Conservation (phyloP, 2,888 invertebrate genomes). For the Polydrusus cervinus region DNA sequence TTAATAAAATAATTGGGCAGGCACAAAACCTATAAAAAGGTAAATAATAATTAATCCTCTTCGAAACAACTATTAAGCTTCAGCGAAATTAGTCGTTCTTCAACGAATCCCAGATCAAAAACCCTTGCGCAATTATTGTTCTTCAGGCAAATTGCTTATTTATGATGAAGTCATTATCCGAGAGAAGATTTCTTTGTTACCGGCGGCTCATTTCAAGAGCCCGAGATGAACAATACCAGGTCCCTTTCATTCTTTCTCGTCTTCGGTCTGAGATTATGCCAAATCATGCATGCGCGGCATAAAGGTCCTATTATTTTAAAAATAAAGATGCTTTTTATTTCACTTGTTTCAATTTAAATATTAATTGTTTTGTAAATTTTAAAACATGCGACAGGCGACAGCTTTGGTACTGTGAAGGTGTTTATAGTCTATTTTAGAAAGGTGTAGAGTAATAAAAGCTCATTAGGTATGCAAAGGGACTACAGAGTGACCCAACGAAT, state of each 20-base stretch:
- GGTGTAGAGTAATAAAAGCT: too few species aligned
- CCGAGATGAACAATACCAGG: slow-evolving; percentile 36
- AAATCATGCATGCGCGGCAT: slow-evolving; percentile 39
- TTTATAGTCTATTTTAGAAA: too few species aligned
- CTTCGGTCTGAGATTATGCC: slow-evolving; percentile 26
- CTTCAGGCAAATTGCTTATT: slow-evolving; percentile 49
- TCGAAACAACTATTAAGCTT: slow-evolving; percentile 3
- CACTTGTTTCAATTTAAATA: background rate
- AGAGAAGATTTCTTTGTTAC: slow-evolving; percentile 51
- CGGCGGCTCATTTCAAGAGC: slow-evolving; percentile 39
- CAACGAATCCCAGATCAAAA: slow-evolving; percentile 40
- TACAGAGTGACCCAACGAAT: too few species aligned
- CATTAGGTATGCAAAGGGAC: too few species aligned
- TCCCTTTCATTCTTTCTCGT: slow-evolving; percentile 20
- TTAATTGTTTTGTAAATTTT: background rate
- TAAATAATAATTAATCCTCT: background rate
- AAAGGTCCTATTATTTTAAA: slow-evolving; percentile 27
- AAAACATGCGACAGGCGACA: too few species aligned
- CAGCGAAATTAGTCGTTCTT: slow-evolving; percentile 1
- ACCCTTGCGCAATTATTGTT: slow-evolving; percentile 47
- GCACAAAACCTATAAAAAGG: background rate
- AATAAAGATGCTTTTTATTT: slow-evolving; percentile 32
- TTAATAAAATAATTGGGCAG: too few species aligned
- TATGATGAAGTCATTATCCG: slow-evolving; percentile 53
- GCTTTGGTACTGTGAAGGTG: too few species aligned